A percentile compares a stretch with the other conserved stretches of the same genome.
Evolutionary conservation across 2,888 invertebrate species (phyloP).

Genomic region (Meta bourneti): DNA sequence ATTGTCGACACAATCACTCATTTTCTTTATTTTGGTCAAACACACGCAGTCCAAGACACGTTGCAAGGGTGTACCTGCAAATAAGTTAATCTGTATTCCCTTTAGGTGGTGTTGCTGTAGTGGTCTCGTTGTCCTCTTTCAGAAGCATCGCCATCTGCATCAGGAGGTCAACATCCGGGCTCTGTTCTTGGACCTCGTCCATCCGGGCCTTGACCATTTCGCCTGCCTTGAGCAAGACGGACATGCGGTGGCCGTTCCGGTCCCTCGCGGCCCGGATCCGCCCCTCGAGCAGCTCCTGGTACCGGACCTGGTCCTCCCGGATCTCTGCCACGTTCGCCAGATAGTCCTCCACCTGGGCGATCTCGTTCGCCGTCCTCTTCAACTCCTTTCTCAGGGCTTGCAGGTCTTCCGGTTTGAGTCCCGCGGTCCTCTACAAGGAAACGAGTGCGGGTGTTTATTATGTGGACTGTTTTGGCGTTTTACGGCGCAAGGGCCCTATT

Average conservation of each 20-base stretch:
- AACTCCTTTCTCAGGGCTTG: background rate
- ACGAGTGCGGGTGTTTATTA: background rate
- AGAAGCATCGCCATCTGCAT: slow-evolving; percentile 45
- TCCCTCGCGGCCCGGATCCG: background rate
- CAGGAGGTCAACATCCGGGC: slow-evolving; percentile 2
- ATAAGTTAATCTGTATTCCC: too few species aligned
- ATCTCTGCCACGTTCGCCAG: background rate
- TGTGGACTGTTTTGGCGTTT: background rate
- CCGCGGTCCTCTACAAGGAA: background rate
- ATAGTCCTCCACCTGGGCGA: background rate
- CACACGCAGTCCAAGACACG: too few species aligned
- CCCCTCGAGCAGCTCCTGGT: background rate
- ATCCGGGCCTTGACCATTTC: slow-evolving; percentile 17
- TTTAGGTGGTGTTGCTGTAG: too few species aligned
- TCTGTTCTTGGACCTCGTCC: background rate
- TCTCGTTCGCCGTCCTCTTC: background rate
- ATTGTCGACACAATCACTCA: too few species aligned
- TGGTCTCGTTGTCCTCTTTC: background rate
- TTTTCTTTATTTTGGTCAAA: too few species aligned
- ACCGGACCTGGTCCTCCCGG: slow-evolving; percentile 4
- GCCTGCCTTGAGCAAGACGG: slow-evolving; percentile 26
- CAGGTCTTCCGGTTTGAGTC: background rate
- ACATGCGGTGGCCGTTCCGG: slow-evolving; percentile 10
- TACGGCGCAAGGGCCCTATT: too few species aligned
- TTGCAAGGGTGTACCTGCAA: too few species aligned